Conservation (phyloP, 2,888 invertebrate genomes). For the Cataglyphis albicans region DNA sequence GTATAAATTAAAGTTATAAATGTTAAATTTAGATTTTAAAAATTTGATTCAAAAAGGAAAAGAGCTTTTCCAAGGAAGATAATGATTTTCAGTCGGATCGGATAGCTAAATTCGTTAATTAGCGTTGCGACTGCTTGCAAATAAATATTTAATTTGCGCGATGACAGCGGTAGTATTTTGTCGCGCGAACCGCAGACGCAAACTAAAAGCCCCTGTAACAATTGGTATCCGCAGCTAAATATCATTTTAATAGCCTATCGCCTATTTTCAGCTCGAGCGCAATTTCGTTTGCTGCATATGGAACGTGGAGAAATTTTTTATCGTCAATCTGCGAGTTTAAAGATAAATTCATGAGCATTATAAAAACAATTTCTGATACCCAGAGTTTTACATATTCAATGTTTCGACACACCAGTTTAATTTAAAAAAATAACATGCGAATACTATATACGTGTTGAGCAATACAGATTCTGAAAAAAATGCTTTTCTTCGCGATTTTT, state of each 20-base stretch:
- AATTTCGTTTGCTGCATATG: neutral
- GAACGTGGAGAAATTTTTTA: conserved; percentile 3
- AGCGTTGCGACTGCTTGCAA: neutral
- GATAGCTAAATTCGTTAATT: conserved; percentile 6
- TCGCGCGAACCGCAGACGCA: neutral
- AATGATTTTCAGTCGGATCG: neutral
- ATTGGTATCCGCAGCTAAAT: conserved; percentile 30
- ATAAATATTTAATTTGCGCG: conserved; percentile 40
- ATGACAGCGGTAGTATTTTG: conserved; percentile 18
- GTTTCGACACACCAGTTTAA: neutral
- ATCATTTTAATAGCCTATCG: conserved; percentile 35
- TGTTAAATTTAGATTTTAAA: neutral
- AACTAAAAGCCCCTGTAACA: conserved; percentile 24
- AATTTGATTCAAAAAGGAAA: neutral
- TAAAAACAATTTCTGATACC: neutral
- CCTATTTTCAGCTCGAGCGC: neutral
- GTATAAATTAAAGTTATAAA: neutral
- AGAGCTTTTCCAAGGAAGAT: neutral
- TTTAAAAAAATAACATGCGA: neutral
- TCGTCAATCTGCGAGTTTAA: neutral
- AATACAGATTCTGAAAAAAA: neutral
- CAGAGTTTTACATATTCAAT: neutral
- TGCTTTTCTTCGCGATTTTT: neutral
- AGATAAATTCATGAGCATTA: neutral
- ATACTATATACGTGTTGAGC: neutral